Evolutionary conservation across 2,797 vertebrate genomes (phyloP).

Genomic region (Tauraco hartlaubi): DNA sequence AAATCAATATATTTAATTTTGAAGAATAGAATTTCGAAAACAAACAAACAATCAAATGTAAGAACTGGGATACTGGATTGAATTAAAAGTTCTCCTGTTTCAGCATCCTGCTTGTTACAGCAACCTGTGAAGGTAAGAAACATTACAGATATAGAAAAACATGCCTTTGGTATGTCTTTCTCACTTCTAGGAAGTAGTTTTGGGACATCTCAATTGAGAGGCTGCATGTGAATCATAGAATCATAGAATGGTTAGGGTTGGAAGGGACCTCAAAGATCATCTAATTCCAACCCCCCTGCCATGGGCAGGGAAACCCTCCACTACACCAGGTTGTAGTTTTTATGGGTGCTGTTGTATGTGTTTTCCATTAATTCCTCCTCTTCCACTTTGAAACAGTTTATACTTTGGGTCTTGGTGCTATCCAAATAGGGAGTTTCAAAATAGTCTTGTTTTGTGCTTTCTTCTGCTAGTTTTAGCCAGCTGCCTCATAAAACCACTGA

Average conservation of each 20-base stretch:
- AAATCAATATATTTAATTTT: not conserved
- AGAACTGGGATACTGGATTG: not conserved
- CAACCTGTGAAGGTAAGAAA: not conserved
- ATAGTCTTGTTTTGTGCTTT: not conserved
- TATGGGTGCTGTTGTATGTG: not conserved
- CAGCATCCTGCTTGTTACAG: not conserved
- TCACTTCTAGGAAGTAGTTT: not conserved
- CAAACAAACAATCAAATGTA: not conserved
- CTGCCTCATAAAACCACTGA: not conserved
- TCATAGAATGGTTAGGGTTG: too few species aligned
- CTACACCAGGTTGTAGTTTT: not conserved
- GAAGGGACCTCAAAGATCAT: too few species aligned
- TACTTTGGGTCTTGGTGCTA: not conserved
- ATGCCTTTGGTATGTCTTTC: not conserved
- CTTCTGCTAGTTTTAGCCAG: not conserved
- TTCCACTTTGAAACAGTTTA: not conserved
- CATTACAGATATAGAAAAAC: not conserved
- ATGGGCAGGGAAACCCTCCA: too few species aligned
- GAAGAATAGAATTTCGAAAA: not conserved
- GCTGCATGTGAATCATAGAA: not conserved
- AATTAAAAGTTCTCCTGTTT: not conserved
- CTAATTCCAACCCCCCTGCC: too few species aligned
- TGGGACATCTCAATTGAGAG: not conserved
- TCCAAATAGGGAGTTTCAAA: not conserved
- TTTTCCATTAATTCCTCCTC: not conserved